Conservation (phyloP, 2,797 vertebrate species). For the Catharus ustulatus region DNA sequence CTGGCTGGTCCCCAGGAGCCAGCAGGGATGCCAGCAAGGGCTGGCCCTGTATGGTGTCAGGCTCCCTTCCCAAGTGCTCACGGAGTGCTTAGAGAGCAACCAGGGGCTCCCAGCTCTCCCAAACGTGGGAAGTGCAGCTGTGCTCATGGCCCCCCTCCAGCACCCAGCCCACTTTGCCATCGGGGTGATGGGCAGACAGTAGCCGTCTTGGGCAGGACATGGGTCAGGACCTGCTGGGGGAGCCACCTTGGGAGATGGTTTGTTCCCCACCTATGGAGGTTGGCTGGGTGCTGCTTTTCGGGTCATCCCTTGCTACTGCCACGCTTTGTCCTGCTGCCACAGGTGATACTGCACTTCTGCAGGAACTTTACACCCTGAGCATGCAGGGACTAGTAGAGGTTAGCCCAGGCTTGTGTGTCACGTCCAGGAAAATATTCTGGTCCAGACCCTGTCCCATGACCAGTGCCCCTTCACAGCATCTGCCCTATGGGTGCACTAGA, state of each 20-base stretch:
- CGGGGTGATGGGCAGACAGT: rapidly evolving
- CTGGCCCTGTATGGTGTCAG: not conserved
- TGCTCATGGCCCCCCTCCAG: rapidly evolving
- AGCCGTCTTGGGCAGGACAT: not conserved
- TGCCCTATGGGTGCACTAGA: not conserved
- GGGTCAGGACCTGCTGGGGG: not conserved
- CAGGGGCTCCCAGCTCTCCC: not conserved
- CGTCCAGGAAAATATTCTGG: not conserved
- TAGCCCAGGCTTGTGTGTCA: not conserved
- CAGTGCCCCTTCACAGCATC: not conserved
- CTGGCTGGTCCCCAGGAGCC: slow-evolving; percentile 43
- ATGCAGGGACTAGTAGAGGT: not conserved
- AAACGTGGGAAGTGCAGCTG: rapidly evolving
- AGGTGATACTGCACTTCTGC: not conserved
- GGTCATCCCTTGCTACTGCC: not conserved
- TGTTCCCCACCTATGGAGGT: not conserved
- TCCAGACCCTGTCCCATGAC: not conserved
- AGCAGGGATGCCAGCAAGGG: not conserved
- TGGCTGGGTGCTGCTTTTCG: rapidly evolving
- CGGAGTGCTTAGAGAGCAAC: not conserved
- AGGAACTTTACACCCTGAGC: rapidly evolving
- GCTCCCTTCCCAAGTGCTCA: not conserved
- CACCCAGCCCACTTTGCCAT: rapidly evolving
- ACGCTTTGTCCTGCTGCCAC: not conserved
- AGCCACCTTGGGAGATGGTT: too few relatives aligned